A percentile compares a stretch with the other conserved stretches of the same genome.
Conservation (phyloP, 2,113 vertebrate genomes). For the Pungitius pungitius region DNA sequence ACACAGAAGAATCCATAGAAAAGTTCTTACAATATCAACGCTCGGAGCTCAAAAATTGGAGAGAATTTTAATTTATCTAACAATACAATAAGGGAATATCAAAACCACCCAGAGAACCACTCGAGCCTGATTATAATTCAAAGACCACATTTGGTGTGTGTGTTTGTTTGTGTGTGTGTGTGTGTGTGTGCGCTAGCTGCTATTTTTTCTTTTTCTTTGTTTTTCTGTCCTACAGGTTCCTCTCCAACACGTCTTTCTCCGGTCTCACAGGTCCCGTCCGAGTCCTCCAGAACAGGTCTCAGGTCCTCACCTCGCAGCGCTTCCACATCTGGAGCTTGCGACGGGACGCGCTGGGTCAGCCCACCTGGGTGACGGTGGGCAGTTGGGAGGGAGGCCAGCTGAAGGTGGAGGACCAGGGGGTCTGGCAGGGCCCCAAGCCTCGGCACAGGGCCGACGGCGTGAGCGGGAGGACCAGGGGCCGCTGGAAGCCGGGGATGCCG, state of each 20-base stretch:
- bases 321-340: conserved; percentile 89
- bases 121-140: background rate
- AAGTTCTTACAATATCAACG: background rate
- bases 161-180: background rate
- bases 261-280: conserved; percentile 82
- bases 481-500: conserved; percentile 62
- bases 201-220: background rate
- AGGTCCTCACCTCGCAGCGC: conserved; percentile 77
- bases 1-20: background rate
- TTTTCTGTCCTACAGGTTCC: conserved; percentile 78
- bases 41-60: too few species aligned
- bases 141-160: background rate
- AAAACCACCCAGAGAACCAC: background rate
- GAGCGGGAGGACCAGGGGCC: conserved; percentile 33
- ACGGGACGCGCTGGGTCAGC: conserved; percentile 81
- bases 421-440: conserved; percentile 64
- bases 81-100: too few species aligned
- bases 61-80: too few species aligned
- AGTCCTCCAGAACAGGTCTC: conserved; percentile 67
- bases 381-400: conserved; percentile 83
- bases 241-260: conserved; percentile 86
- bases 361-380: conserved; percentile 90
- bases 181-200: background rate
- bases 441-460: conserved; percentile 46
- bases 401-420: conserved; percentile 80